Evolutionary conservation across 2,888 invertebrate species (phyloP).

Genomic region (Apodemia duryi): DNA sequence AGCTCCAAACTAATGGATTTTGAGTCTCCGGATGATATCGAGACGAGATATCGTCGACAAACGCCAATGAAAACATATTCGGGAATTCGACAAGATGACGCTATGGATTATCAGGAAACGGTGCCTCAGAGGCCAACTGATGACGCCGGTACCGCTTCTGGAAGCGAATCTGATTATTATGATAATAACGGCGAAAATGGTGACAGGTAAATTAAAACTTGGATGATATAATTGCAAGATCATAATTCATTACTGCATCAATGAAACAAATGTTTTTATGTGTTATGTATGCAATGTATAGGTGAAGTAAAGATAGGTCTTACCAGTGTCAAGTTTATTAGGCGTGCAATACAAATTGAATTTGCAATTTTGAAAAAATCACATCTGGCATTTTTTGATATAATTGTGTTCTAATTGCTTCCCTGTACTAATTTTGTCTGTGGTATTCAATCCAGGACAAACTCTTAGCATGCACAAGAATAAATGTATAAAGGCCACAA

Average conservation of each 20-base stretch:
- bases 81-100: conserved; percentile 48
- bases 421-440: too few relatives aligned
- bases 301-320: too few relatives aligned
- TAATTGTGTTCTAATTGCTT: too few relatives aligned
- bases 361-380: too few relatives aligned
- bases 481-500: too few relatives aligned
- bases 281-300: neutral
- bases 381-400: too few relatives aligned
- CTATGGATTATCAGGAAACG: conserved; percentile 45
- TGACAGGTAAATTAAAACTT: conserved; percentile 50
- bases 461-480: too few relatives aligned
- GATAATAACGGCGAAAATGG: conserved; percentile 66
- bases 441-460: too few relatives aligned
- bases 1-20: conserved; percentile 96
- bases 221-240: neutral
- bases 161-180: conserved; percentile 69
- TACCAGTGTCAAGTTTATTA: too few relatives aligned
- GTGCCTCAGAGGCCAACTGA: conserved; percentile 43
- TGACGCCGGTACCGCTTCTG: conserved; percentile 58
- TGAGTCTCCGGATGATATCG: conserved; percentile 93
- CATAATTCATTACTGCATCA: neutral
- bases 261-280: neutral
- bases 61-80: conserved; percentile 54
- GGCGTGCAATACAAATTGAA: too few relatives aligned
- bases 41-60: conserved; percentile 75